phyloP scores from a whole-genome alignment of 2,113 vertebrate genomes.

The Dascyllus trimaculatus region DNA sequence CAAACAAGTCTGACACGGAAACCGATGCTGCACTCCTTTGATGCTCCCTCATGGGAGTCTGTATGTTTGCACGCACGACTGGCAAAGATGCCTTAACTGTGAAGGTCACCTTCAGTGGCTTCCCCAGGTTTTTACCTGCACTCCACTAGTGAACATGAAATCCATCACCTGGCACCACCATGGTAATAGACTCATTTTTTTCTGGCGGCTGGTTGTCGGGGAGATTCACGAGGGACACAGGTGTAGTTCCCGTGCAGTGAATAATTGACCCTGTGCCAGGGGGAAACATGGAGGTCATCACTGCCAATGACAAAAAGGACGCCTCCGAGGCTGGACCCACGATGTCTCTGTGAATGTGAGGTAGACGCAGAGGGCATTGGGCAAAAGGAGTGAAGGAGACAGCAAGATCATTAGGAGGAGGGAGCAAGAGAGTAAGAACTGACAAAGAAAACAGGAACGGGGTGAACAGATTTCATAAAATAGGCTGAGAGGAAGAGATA shows the following conservation, averaged over 20 bases:
- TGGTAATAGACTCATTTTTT: conserved; percentile 84
- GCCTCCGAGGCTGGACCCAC: conserved; percentile 46
- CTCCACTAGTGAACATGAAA: conserved; percentile 77
- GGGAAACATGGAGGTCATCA: conserved; percentile 71
- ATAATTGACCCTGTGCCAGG: conserved; percentile 86
- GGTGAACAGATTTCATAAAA: conserved; percentile 8
- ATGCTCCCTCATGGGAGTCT: conserved; percentile 73
- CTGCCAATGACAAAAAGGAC: conserved; percentile 83
- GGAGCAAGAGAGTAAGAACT: neutral
- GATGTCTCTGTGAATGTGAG: conserved; percentile 46
- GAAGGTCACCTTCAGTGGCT: conserved; percentile 83
- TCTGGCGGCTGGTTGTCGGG: conserved; percentile 72
- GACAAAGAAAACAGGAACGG: conserved; percentile 20
- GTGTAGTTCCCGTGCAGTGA: conserved; percentile 82
- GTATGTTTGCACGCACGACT: conserved; percentile 52
- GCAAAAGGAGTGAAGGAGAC: conserved; percentile 39
- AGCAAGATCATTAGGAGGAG: conserved; percentile 46
- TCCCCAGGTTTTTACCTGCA: conserved; percentile 78
- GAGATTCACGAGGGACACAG: conserved; percentile 82
- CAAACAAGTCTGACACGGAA: conserved; percentile 76
- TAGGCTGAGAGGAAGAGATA: conserved; percentile 7
- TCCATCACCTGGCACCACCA: conserved; percentile 84
- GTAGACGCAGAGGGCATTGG: conserved; percentile 38
- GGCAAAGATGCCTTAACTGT: conserved; percentile 67
- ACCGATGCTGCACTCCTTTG: conserved; percentile 50